Evolutionary conservation across 2,888 invertebrate genomes (phyloP), one percentile per base, ranked within the genome.

Genomic region (Sepioteuthis lessoniana): DNA sequence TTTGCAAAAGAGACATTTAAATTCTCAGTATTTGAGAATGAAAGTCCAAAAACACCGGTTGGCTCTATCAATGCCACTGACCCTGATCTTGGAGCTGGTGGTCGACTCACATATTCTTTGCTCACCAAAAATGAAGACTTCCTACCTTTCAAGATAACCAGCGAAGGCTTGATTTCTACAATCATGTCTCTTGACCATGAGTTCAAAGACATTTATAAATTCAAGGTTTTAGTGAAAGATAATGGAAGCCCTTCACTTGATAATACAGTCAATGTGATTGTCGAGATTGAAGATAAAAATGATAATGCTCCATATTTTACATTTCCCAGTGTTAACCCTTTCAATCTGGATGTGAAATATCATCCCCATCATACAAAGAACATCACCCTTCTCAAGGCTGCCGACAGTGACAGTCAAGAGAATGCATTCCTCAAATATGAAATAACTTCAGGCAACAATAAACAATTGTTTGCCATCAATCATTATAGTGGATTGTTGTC

Each of bases 91-190:
- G 76, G 76, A 76, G 76, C 76, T 76, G 76, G 76, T n/a, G n/a
- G 76, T 35, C n/a, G 76, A 76, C 76, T 76, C n/a, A 76, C 76
- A 76, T 76, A 76, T 76, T 76, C 76, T 16, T 76, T 76, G 76
- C 76, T 76, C n/a, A 76, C n/a, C n/a, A 76, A 76, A 76, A 76
- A 76, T 76, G 76, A 76, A 76, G 76, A 76, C 25, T 76, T 76
- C 76, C n/a, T 76, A 76, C 76, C 76, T 76, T 76, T 76, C 76
- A 76, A 76, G 76, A 76, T 76, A n/a, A 76, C 76, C 76, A 76
- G 76, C n/a, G n/a, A 76, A n/a, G 76, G 76, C n/a, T 76, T 76
- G 76, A 76, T 76, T 76, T 76, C 76, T 16, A 76, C 76, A 76
- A 76, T 76, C 76, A 76, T 76, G 76, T 76, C 76, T 76, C 76